Base-by-base conservation (phyloP, 2,888 invertebrate species). In the Balanococcus diminutus region DNA sequence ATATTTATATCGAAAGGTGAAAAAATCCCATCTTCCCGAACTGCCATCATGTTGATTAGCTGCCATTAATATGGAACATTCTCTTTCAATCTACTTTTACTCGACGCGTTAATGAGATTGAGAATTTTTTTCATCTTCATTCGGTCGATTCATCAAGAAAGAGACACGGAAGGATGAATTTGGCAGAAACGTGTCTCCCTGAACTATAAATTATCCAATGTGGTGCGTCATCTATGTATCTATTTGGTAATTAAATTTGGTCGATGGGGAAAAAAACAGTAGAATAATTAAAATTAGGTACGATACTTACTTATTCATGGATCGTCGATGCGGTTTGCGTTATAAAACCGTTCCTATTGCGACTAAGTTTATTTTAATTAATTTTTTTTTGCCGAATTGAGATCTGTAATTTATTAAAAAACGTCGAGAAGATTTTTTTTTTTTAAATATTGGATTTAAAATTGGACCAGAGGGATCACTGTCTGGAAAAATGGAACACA, bases 1-100 rank as follows among this genome's bases (percentile, higher is more conserved):
- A n/a, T n/a, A n/a, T n/a, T n/a, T n/a, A n/a, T n/a, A 61, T 25
- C 25, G 28, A 67, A 28, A 67, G 56, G 61, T 61, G 61, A 61
- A 61, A 61, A 28, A 67, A 67, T 67, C 5, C 25, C 67, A 67
- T 67, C 67, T 67, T 28, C 28, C 28, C 2, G 16, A 67, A 67
- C 61, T 79, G 75, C 36, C 75, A 79, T 79, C 36, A 79, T 36
- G 75, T 36, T 79, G 75, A 79, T 79, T 79, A 79, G 36, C 19
- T 67, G 75, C n/a, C 75, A 79, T 79, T 79, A 79, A 79, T 79
- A 79, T 56, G 56, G 36, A 79, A 36, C 36, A 36, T 79, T 79
- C 75, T 36, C 75, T 79, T 79, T 79, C 36, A 79, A 36, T 36
- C 75, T 79, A 79, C 75, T 79, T 79, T 79, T 32, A 25, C 75